These are phyloP conservation scores for Syngnathus typhle DNA, from an alignment of 2,113 vertebrate genomes.

Conservation along the genomic window DNA sequence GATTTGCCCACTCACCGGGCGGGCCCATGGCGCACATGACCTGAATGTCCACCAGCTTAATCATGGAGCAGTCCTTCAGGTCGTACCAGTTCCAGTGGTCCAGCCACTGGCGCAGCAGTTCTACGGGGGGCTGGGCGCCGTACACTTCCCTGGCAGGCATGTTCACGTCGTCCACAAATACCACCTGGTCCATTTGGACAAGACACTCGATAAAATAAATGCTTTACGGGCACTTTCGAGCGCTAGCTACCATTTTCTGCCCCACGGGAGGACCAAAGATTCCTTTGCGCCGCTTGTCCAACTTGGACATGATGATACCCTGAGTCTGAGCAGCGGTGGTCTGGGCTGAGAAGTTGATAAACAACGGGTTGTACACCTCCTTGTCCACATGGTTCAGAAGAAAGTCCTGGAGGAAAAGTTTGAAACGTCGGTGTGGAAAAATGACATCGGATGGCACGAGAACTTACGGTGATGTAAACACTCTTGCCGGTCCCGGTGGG, in stretches of 20 bases:
- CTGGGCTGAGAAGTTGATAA: slow-evolving; percentile 91
- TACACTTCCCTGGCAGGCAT: slow-evolving; percentile 89
- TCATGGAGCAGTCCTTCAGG: slow-evolving; percentile 80
- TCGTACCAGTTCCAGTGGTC: slow-evolving; percentile 94
- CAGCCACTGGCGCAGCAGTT: slow-evolving; percentile 87
- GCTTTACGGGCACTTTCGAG: too few relatives aligned
- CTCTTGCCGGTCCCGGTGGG: slow-evolving; percentile 91
- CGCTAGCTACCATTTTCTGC: slow-evolving; percentile 77
- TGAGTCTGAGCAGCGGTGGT: slow-evolving; percentile 87
- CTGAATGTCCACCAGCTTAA: slow-evolving; percentile 82
- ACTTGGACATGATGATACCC: slow-evolving; percentile 87
- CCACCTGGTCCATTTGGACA: slow-evolving; percentile 64
- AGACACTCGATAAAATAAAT: neutral
- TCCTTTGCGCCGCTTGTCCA: slow-evolving; percentile 86
- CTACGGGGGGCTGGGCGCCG: slow-evolving; percentile 87
- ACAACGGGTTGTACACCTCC: slow-evolving; percentile 79
- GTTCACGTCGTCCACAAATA: slow-evolving; percentile 92
- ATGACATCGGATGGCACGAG: too few relatives aligned
- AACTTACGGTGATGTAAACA: slow-evolving; percentile 85
- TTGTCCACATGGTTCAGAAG: slow-evolving; percentile 81
- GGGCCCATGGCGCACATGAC: slow-evolving; percentile 89
- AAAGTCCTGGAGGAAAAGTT: slow-evolving; percentile 74
- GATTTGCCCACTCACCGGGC: slow-evolving; percentile 71
- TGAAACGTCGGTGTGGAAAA: too few relatives aligned
- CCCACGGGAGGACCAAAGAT: slow-evolving; percentile 81